Evolutionary conservation across 2,113 vertebrate species (phyloP).

Genomic region (Menura novaehollandiae): DNA sequence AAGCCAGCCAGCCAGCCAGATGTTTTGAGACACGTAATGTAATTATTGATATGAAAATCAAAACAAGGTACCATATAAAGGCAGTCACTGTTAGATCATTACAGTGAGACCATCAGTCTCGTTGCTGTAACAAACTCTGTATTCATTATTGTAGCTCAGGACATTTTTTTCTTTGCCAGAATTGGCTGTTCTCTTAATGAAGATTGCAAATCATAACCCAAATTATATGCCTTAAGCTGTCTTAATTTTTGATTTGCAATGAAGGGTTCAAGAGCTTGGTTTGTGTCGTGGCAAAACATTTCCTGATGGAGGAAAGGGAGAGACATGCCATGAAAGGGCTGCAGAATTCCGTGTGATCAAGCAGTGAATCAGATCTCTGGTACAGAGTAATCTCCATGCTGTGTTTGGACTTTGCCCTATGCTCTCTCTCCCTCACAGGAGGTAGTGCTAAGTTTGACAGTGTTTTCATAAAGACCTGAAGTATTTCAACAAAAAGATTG

Average conservation of each 20-base stretch:
- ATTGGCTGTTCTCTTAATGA: conserved; percentile 34
- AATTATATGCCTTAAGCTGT: conserved; percentile 14
- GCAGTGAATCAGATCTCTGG: background rate
- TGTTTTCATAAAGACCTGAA: background rate
- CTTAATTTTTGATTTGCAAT: conserved; percentile 28
- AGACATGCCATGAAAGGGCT: background rate
- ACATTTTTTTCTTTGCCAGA: conserved; percentile 20
- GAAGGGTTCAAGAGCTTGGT: background rate
- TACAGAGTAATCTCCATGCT: background rate
- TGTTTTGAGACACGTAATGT: conserved; percentile 30
- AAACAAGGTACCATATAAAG: conserved; percentile 52
- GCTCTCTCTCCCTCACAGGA: background rate
- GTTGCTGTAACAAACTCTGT: conserved; percentile 38
- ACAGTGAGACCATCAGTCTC: conserved; percentile 26
- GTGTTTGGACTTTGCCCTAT: background rate
- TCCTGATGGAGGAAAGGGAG: background rate
- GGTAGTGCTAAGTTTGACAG: background rate
- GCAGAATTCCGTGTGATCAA: conserved; percentile 5
- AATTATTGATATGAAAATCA: conserved; percentile 56
- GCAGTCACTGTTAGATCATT: conserved; percentile 25
- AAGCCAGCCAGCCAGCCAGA: background rate
- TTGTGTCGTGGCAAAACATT: conserved; percentile 1
- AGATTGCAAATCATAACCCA: conserved; percentile 20
- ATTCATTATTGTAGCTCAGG: conserved; percentile 34
- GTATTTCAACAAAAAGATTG: background rate